Evolutionary conservation across 1,140 invertebrate genomes (phyloP), one percentile per base, ranked within the genome.

Genomic region (Eriocheir sinensis): DNA sequence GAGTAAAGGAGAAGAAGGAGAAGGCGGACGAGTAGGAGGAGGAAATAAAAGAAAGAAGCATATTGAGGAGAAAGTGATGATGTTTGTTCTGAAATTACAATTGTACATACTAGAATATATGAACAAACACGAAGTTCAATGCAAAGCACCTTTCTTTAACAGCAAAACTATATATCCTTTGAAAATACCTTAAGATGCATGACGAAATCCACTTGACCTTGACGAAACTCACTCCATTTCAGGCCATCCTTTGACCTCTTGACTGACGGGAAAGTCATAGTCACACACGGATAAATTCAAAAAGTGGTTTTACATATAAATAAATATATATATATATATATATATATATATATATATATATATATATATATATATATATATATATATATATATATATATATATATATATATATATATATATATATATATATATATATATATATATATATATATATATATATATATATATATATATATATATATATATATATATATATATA

Each of bases 11-110:
- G 41, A 30, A 44, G 34, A n/a, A 36, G 8, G 4, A 21, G 60
- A n/a, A 72, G 60, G 60, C 27, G 60, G 60, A 72, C 21, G 60
- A 72, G 60, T 21, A 72, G 60, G 21, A 21, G n/a, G 60, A 53
- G 48, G 89, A 44, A 48, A 30, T 9, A 40, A 40, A 89, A n/a
- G n/a, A n/a, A n/a, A n/a, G n/a, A n/a, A n/a, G n/a, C n/a, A n/a
- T n/a, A n/a, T n/a, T n/a, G n/a, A n/a, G n/a, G n/a, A n/a, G 86
- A 6, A 41, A 90, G 41, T 72, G 60, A 72, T 72, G 60, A 72
- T n/a, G 4, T 4, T 48, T 72, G 27, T 72, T 72, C 21, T 72
- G 60, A n/a, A n/a, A 72, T n/a, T 12, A n/a, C 60, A 72, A 21
- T n/a, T 2, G 60, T n/a, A 72, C n/a, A 21, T n/a, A 72, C 60